Percentiles rank a stretch among this genome's conserved stretches.
Conservation (phyloP, 1,140 invertebrate genomes). For the Zaprionus vittiger region DNA sequence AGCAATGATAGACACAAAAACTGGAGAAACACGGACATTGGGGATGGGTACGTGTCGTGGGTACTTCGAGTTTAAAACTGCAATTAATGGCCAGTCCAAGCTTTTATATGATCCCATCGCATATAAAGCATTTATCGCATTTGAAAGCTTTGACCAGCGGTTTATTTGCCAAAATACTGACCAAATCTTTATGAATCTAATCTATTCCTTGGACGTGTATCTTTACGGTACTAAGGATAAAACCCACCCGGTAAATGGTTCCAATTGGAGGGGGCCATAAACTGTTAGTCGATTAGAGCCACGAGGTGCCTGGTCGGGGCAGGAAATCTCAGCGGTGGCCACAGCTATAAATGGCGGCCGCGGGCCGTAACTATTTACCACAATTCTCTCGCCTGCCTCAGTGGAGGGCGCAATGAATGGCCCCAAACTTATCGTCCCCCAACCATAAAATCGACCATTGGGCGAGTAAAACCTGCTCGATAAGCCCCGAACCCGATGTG, state of each 20-base stretch:
- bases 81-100: slow-evolving; percentile 71
- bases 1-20: slow-evolving; percentile 34
- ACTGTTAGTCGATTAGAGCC: slow-evolving; percentile 1
- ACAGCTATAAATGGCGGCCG: slow-evolving; percentile 47
- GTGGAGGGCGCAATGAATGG: slow-evolving; percentile 36
- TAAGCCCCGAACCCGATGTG: slow-evolving; percentile 51
- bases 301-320: not conserved
- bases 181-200: slow-evolving; percentile 55
- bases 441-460: slow-evolving; percentile 26
- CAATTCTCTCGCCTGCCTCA: slow-evolving; percentile 29
- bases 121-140: slow-evolving; percentile 51
- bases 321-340: slow-evolving; percentile 50
- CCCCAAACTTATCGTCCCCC: slow-evolving; percentile 33
- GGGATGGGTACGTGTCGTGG: not conserved
- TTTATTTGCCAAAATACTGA: slow-evolving; percentile 24
- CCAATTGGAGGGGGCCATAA: slow-evolving; percentile 43
- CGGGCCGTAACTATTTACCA: slow-evolving; percentile 1
- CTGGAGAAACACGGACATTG: not conserved
- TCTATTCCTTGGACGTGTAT: slow-evolving; percentile 11
- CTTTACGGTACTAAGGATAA: slow-evolving; percentile 41
- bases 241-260: slow-evolving; percentile 24
- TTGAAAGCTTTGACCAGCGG: slow-evolving; percentile 37
- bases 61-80: slow-evolving; percentile 16
- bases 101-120: slow-evolving; percentile 60
- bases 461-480: slow-evolving; percentile 19